Evolutionary conservation across 37 sponge, comb jelly and placozoan genomes (phyloP), one percentile per base, ranked within the genome.

Genomic region (Mnemiopsis leidyi): DNA sequence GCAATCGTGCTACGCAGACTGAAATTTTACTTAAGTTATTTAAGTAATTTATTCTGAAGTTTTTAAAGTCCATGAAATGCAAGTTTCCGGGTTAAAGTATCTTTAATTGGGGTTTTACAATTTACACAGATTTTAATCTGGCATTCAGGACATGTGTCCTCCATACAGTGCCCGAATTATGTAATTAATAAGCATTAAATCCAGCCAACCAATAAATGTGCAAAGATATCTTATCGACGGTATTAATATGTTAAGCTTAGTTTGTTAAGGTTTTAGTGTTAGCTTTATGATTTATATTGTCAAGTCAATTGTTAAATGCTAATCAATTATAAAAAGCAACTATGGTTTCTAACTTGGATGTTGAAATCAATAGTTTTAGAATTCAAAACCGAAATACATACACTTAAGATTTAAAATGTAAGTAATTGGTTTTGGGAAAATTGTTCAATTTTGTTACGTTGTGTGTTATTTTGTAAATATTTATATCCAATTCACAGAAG

Each of bases 381-480:
- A 5, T 48, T 13, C 61, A 48, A 48, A 5, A 48, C 61, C 13
- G 61, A 48, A 48, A 48, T 48, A 48, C 61, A 48, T 13, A 13
- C 61, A 48, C 5, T 48, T 48, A 18, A 48, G 61, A 48, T 48
- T 48, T 48, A 48, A 48, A 48, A 48, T 48, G 5, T 48, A 48
- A 48, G 61, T 48, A 48, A 18, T 48, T 48, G 61, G 61, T 48
- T 48, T 48, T 48, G 61, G 61, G 61, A 48, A 48, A 48, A 48
- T 48, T 48, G 61, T 48, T 48, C 24, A 28, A 69, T 69, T 69
- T 69, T 69, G 73, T 69, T 69, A 69, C 73, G 73, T 69, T 69
- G 29, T 69, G 73, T 69, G 73, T 28, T 28, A 69, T 69, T 69
- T 69, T 69, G 73, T 69, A 69, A 69, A 69, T 69, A 69, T 69